These are phyloP conservation scores for Ditylenchus dipsaci DNA, from an alignment of 1,140 invertebrate species.

Conservation along the genomic window DNA sequence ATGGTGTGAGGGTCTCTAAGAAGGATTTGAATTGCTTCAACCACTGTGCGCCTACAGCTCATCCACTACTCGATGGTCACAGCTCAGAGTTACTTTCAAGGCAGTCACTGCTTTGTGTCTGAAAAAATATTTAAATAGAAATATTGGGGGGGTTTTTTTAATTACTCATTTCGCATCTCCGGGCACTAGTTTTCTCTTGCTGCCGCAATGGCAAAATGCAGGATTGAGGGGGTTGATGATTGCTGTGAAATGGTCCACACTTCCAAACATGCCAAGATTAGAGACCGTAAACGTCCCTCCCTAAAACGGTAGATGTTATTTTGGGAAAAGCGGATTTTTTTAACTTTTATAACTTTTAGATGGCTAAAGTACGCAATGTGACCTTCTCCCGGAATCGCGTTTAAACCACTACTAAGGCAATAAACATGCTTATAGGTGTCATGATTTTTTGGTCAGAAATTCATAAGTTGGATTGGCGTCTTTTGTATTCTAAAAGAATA, in stretches of 20 bases:
- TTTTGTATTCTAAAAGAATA: too few species aligned
- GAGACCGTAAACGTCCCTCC: slow-evolving; percentile 78
- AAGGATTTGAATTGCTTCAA: slow-evolving; percentile 65
- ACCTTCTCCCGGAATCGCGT: too few species aligned
- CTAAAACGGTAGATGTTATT: slow-evolving; percentile 52
- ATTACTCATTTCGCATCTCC: slow-evolving; percentile 39
- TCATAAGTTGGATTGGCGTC: too few species aligned
- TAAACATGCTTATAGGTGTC: too few species aligned
- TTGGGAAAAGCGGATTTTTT: too few species aligned
- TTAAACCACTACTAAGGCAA: too few species aligned
- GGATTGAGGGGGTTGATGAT: slow-evolving; percentile 70
- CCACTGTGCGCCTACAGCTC: slow-evolving; percentile 71
- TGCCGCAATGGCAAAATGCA: slow-evolving; percentile 69
- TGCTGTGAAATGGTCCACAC: slow-evolving; percentile 66
- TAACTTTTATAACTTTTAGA: too few species aligned
- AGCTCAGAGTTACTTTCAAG: slow-evolving; percentile 69
- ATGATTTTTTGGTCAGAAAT: too few species aligned
- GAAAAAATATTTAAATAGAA: slow-evolving; percentile 8
- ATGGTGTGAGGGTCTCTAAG: slow-evolving; percentile 68
- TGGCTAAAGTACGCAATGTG: too few species aligned
- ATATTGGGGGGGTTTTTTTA: background rate
- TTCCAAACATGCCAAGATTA: slow-evolving; percentile 95
- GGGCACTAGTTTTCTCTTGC: slow-evolving; percentile 63
- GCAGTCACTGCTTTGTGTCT: slow-evolving; percentile 59
- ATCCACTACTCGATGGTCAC: slow-evolving; percentile 72